Evolutionary conservation across 1,140 invertebrate genomes (phyloP), one percentile per base, ranked within the genome.

Genomic region (Palaemon carinicauda): DNA sequence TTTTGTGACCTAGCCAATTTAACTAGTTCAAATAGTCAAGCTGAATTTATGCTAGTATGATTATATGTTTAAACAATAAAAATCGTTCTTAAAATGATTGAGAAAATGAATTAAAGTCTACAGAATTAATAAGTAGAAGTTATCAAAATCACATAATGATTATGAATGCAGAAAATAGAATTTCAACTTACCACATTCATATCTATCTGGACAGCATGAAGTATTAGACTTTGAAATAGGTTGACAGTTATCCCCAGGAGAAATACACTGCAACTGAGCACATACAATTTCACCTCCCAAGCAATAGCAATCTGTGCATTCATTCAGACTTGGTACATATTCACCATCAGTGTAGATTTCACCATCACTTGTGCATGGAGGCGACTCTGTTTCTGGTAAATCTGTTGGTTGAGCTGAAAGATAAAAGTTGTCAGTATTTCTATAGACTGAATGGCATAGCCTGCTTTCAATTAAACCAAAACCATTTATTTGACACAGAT

Each of bases 301-400:
- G 78, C 90, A 90, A 52, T 83, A 87, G 79, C 90, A 90, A n/a
- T 89, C 87, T 1, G 87, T 82, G 81, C 91, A 91, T 12, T 89
- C 88, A 80, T 91, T 89, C n/a, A 31, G 53, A 53, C 87, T 88
- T 0, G 88, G 84, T 21, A 91, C 88, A 29, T 88, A 82, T 53
- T 91, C 88, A 31, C 90, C 89, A 56, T 90, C 89, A 24, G 89
- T 77, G 73, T 91, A 91, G 1, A 89, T 84, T 53, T 84, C 90
- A 33, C 90, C 90, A 69, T 90, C 82, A 51, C 89, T 80, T 9
- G 90, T 78, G 77, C 91, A 91, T 19, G 50, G 75, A 12, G 83
- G 86, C 79, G 73, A 73, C 1, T 73, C 29, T 24, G 82, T 84
- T 19, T 31, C 41, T 19, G 71, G 56, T 10, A 24, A 4, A 15